Percentiles rank a stretch among this genome's conserved stretches.
Conservation (phyloP, 2,888 invertebrate genomes). For the Phania funesta region DNA sequence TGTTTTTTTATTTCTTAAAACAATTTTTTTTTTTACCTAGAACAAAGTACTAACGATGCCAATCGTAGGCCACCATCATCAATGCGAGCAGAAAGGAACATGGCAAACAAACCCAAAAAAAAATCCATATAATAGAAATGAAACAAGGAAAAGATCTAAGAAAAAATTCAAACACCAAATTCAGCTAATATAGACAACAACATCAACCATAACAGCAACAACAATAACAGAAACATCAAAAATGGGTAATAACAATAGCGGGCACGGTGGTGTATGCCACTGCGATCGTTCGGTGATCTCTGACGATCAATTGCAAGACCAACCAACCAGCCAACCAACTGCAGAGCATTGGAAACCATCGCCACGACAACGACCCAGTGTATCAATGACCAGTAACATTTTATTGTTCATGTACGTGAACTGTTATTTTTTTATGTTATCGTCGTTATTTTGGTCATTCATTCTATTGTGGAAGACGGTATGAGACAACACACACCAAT, state of each 20-base stretch:
- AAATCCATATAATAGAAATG: conserved; percentile 32
- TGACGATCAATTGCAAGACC: conserved; percentile 13
- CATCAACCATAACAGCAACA: conserved; percentile 20
- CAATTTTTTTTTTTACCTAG: background rate
- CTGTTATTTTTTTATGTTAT: conserved; percentile 15
- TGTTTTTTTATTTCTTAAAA: background rate
- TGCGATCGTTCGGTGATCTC: conserved; percentile 34
- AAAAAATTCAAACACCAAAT: conserved; percentile 23
- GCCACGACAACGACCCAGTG: background rate
- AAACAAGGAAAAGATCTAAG: conserved; percentile 4
- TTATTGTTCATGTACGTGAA: conserved; percentile 43
- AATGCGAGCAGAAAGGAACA: conserved; percentile 20
- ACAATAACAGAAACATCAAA: background rate
- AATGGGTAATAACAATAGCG: conserved; percentile 37
- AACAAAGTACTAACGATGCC: conserved; percentile 23
- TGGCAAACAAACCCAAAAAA: conserved; percentile 34
- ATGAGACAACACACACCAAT: conserved; percentile 9
- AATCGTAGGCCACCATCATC: conserved; percentile 51
- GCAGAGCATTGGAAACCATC: background rate
- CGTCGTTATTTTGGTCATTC: conserved; percentile 39
- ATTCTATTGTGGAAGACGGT: conserved; percentile 32
- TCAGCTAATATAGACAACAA: conserved; percentile 61
- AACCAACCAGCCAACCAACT: background rate
- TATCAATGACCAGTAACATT: conserved; percentile 52
- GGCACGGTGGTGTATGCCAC: conserved; percentile 21